Base-by-base conservation (phyloP, 2,797 vertebrate species). In the Lemur catta region DNA sequence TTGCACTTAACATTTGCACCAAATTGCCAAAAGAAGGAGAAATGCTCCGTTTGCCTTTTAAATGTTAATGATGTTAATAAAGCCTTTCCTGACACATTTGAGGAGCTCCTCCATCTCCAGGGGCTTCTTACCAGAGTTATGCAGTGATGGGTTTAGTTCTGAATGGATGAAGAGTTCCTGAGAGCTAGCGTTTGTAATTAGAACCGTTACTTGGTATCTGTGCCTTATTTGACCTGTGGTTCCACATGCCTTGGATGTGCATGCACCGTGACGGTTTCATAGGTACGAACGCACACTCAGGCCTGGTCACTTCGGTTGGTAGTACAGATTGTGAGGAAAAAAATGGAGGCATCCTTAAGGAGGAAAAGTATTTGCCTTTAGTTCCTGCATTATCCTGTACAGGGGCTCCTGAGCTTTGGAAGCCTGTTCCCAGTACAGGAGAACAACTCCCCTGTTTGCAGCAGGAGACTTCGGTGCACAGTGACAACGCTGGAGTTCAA, bases 121-220 rank as follows among this genome's bases (percentile, higher is more conserved):
- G 99, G 98, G 98, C 98, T 98, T 98, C 98, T 97, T 97, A 95
- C 98, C 98, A 94, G 97, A 98, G 96, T 98, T 98, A 93, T 96
- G 95, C 98, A 97, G 97, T 98, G 98, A 98, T 98, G 98, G 98
- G 98, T 98, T 98, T 98, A 98, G 98, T 98, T 98, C 98, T 98
- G 98, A 98, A 98, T 97, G 98, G 98, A 98, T 97, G 99, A 99
- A 98, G 99, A 99, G 98, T 99, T 99, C 98, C 98, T 98, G 98
- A 98, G 98, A 98, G 98, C 98, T 98, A 98, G 98, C 98, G 89
- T 98, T 84, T 97, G 98, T 98, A 98, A 98, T 98, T 98, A 98
- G 98, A 98, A 97, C 98, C 97, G 85, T 98, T 98, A 97, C 95
- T 98, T 96, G 98, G 98, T 98, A 97, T 98, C 98, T 97, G 98